A percentile compares a stretch with the other conserved stretches of the same genome.
These are phyloP conservation scores for Erythrolamprus reginae DNA, from an alignment of 2,113 vertebrate genomes.

Conservation along the genomic window DNA sequence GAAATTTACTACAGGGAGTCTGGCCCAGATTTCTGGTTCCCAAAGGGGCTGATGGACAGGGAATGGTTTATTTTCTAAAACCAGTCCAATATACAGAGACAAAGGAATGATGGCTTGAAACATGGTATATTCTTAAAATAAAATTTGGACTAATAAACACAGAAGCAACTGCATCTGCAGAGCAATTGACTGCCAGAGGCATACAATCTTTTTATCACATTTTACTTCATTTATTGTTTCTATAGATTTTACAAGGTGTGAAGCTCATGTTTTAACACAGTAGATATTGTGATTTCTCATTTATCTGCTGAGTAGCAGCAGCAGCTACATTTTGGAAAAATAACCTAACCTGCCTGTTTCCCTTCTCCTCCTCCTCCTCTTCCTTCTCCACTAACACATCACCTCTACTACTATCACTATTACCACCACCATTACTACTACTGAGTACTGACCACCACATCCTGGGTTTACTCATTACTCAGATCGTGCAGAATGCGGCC, in stretches of 20 bases:
- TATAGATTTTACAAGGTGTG: neutral
- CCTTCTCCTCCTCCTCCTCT: neutral
- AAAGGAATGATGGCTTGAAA: neutral
- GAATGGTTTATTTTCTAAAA: neutral
- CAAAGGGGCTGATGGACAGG: neutral
- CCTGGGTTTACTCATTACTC: neutral
- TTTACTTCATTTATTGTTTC: neutral
- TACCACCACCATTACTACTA: neutral
- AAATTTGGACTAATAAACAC: neutral
- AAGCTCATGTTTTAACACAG: neutral
- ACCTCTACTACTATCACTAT: neutral
- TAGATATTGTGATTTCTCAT: neutral
- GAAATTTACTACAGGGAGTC: neutral
- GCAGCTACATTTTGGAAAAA: neutral
- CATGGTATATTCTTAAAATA: neutral
- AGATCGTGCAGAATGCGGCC: no score
- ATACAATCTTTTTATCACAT: neutral
- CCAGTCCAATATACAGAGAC: neutral
- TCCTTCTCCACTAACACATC: neutral
- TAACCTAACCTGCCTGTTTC: neutral
- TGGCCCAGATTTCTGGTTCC: neutral
- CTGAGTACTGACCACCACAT: accelerated
- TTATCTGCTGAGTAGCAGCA: neutral
- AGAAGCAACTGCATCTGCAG: neutral
- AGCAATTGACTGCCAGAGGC: neutral